A percentile compares a stretch with the other conserved stretches of the same genome.
Conservation (phyloP, 2,113 vertebrate genomes). For the Blennius ocellaris region DNA sequence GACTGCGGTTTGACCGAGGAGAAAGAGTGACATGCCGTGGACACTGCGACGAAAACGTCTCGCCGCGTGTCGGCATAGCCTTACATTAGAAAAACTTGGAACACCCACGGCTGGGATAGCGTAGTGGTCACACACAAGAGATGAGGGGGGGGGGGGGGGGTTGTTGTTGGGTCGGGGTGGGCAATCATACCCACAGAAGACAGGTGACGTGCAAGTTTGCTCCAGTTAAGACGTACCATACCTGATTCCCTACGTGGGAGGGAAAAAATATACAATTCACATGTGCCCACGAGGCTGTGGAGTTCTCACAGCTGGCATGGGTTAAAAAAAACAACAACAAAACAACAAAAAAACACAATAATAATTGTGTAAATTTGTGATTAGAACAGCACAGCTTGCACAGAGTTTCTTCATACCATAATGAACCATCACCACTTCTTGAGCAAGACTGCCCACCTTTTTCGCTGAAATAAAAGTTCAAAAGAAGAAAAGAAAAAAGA, state of each 20-base stretch:
- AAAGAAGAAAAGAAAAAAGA: neutral
- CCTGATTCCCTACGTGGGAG: conserved; percentile 63
- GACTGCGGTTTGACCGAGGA: conserved; percentile 65
- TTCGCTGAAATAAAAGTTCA: conserved; percentile 3
- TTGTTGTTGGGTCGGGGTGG: neutral
- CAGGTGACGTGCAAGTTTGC: conserved; percentile 73
- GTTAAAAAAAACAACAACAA: conserved; percentile 14
- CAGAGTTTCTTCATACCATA: conserved; percentile 52
- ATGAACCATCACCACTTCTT: conserved; percentile 53
- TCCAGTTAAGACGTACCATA: conserved; percentile 77
- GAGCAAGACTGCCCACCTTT: conserved; percentile 42
- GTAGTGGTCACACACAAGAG: conserved; percentile 65
- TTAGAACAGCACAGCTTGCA: conserved; percentile 51
- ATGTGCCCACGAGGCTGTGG: conserved; percentile 53
- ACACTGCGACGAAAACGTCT: conserved; percentile 36
- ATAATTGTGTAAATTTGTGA: conserved; percentile 30
- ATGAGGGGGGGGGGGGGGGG: conserved; percentile 12
- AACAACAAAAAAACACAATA: no score
- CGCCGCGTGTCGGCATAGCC: conserved; percentile 6
- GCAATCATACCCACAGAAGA: conserved; percentile 68
- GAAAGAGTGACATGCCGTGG: conserved; percentile 46
- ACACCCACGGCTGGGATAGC: conserved; percentile 41
- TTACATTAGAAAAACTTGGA: conserved; percentile 21
- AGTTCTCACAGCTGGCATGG: conserved; percentile 34
- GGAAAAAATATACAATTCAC: conserved; percentile 68